These are phyloP conservation scores for Platalea minor DNA, from an alignment of 2,797 vertebrate genomes.

Conservation along the genomic window DNA sequence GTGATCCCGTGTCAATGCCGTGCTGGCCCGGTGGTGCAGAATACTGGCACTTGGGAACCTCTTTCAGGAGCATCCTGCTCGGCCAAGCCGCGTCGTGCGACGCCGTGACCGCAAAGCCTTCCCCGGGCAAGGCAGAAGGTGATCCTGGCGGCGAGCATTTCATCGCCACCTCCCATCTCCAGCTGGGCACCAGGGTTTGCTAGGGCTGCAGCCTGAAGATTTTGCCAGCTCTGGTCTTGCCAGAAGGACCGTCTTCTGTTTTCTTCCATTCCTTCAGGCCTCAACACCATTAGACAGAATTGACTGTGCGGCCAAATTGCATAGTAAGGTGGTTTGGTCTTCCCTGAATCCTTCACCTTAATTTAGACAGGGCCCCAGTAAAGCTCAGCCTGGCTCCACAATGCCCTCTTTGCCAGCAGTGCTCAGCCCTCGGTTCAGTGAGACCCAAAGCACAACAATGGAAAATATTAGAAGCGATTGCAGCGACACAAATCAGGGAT, in stretches of 20 bases:
- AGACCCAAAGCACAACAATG: conserved; percentile 12
- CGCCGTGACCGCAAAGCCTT: rapidly evolving
- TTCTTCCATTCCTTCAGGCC: not conserved
- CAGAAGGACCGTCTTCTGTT: not conserved
- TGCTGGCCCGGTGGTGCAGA: not conserved
- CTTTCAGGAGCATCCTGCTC: not conserved
- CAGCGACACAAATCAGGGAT: conserved; percentile 12
- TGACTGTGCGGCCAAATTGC: not conserved
- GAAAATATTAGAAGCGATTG: conserved; percentile 36
- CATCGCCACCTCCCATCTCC: not conserved
- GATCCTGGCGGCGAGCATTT: not conserved
- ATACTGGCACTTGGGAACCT: not conserved
- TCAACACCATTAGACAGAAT: rapidly evolving
- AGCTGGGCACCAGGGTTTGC: not conserved
- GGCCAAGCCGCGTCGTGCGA: rapidly evolving
- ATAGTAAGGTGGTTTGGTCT: not conserved
- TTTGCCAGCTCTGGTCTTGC: not conserved
- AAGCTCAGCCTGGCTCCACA: not conserved
- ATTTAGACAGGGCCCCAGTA: not conserved
- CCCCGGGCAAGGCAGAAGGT: not conserved
- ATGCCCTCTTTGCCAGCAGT: not conserved
- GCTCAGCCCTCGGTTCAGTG: not conserved
- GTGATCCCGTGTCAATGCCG: rapidly evolving
- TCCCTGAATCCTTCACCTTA: not conserved
- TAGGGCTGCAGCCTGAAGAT: not conserved